Evolutionary conservation across 1,140 invertebrate genomes (phyloP), one percentile per base, ranked within the genome.

Genomic region (Drosophila biarmipes): DNA sequence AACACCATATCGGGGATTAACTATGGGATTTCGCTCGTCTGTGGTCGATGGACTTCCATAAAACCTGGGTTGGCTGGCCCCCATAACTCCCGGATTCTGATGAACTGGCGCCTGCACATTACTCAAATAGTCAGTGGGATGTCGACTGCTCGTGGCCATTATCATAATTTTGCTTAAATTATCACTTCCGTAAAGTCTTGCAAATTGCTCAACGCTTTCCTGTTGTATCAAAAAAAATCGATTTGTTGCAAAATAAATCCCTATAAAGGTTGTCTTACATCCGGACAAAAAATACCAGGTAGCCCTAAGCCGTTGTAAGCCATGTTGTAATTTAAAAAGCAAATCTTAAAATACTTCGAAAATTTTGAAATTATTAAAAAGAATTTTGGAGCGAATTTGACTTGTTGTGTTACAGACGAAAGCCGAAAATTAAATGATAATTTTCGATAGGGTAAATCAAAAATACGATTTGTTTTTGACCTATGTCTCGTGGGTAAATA

Each of bases 141-240:
- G 19, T 2, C 24, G 27, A 24, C 31, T 14, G 14, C 19, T 17
- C 4, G 58, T 24, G 10, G 63, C 29, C 29, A 63, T 42, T 38
- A 64, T 63, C 34, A 63, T 51, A 15, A 63, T 42, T n/a, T 11
- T 24, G 40, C 4, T 15, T 19, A 34, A 27, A 34, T 48, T 15
- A 34, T 42, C 45, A 24, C 37, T 63, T 19, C 62, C 66, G 21
- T 69, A 69, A 6, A 69, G 24, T 14, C 19, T 17, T 8, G 40
- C 61, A 69, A 69, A 69, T n/a, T 67, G 24, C 37, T 66, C 66
- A n/a, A 69, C 2, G 40, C 29, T 46, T 21, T 69, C 66, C 66
- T 69, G 19, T 2, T 1, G 19, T 11, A 19, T 2, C 11, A 15
- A 31, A 17, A 2, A 5, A 31, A 0, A 14, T 17, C 5, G 5